These are phyloP conservation scores for Ariolimax columbianus DNA, from an alignment of 2,888 invertebrate genomes.

Conservation along the genomic window DNA sequence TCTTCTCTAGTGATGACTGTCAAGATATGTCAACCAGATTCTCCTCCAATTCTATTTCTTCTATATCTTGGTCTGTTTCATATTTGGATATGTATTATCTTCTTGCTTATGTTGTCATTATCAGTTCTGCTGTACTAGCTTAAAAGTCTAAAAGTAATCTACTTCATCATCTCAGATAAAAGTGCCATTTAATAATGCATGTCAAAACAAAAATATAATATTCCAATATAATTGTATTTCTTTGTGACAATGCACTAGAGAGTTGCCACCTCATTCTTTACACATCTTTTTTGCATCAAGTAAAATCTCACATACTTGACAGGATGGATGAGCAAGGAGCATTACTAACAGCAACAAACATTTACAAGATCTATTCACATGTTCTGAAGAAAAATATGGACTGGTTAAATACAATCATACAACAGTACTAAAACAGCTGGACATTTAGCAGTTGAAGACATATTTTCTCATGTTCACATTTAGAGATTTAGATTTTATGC, in stretches of 20 bases:
- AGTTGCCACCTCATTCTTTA: constrained; percentile 47
- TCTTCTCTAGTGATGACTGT: too few relatives aligned
- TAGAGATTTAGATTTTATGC: too few relatives aligned
- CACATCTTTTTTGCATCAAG: neutral
- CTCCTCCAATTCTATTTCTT: too few relatives aligned
- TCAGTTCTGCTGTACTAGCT: neutral
- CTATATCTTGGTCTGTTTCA: too few relatives aligned
- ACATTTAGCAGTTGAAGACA: neutral
- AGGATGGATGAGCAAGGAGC: neutral
- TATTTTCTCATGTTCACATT: neutral
- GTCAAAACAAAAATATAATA: neutral
- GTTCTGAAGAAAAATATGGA: neutral
- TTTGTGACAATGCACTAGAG: constrained; percentile 41
- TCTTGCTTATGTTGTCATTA: neutral
- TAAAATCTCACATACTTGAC: neutral
- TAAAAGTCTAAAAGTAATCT: neutral
- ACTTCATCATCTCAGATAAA: neutral
- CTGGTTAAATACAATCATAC: neutral
- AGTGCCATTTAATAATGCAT: neutral
- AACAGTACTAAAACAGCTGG: neutral
- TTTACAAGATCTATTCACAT: neutral
- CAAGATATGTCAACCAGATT: too few relatives aligned
- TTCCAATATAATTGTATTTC: constrained; percentile 15
- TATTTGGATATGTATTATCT: too few relatives aligned
- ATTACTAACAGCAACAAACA: neutral